Percentiles rank a stretch among this genome's conserved stretches.
These are phyloP conservation scores for Trinorchestia longiramus DNA, from an alignment of 1,140 invertebrate species.

Conservation along the genomic window DNA sequence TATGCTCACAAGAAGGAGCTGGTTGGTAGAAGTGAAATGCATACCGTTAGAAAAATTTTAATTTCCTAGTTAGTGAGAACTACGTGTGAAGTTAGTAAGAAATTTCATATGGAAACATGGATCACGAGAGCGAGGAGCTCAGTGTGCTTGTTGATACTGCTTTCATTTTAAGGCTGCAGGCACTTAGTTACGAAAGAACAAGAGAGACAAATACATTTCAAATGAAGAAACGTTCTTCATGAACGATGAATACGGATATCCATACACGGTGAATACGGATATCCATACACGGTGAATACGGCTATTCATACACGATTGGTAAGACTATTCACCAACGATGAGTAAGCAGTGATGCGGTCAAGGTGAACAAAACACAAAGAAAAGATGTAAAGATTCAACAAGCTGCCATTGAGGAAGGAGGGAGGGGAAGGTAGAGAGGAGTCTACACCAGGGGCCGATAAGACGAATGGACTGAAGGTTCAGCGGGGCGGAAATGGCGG, in stretches of 20 bases:
- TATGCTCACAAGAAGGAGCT: neutral
- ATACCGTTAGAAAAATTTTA: neutral
- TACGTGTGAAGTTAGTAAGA: neutral
- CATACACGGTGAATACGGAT: too few relatives aligned
- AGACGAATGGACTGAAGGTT: slow-evolving; percentile 3
- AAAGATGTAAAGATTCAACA: neutral
- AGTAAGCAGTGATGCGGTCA: neutral
- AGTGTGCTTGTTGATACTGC: too few relatives aligned
- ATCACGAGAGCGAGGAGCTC: neutral
- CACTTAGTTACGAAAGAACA: too few relatives aligned
- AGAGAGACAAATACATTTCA: neutral
- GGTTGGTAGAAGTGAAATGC: neutral
- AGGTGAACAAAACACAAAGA: neutral
- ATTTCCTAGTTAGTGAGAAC: neutral
- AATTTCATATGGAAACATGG: neutral
- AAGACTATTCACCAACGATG: neutral
- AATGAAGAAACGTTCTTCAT: too few relatives aligned
- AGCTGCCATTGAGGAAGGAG: neutral
- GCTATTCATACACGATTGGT: too few relatives aligned
- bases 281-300: too few relatives aligned
- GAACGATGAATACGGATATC: too few relatives aligned
- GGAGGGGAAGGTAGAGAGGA: too few relatives aligned
- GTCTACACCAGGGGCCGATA: neutral
- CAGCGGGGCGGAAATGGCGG: neutral
- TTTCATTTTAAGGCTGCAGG: too few relatives aligned